Evolutionary conservation across 2,888 invertebrate genomes (phyloP).

Genomic region (Athalia rosae): DNA sequence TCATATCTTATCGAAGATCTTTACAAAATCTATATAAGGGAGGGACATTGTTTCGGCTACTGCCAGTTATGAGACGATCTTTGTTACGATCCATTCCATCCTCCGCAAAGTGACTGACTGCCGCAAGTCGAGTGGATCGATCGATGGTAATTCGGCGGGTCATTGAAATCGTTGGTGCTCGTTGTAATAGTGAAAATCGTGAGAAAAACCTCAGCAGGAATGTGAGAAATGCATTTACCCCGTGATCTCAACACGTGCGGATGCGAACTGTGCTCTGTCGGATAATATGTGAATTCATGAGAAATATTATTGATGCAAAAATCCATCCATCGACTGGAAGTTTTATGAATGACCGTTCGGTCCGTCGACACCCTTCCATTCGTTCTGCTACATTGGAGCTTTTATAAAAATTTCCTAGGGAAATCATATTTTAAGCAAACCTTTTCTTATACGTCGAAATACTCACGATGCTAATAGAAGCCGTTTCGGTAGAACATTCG

Average conservation of each 20-base stretch:
- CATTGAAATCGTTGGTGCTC: no score
- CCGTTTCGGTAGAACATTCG: slow-evolving; percentile 57
- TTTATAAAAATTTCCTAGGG: slow-evolving; percentile 21
- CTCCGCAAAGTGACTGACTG: slow-evolving; percentile 38
- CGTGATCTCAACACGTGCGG: slow-evolving; percentile 27
- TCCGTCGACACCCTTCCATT: background rate
- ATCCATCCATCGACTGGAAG: no score
- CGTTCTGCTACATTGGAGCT: background rate
- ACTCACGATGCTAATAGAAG: slow-evolving; percentile 61
- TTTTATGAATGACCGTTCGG: background rate
- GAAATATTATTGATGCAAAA: no score
- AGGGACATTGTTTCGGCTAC: slow-evolving; percentile 10
- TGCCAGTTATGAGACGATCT: slow-evolving; percentile 35
- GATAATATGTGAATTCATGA: slow-evolving; percentile 30
- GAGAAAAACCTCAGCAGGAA: no score
- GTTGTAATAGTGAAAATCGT: no score
- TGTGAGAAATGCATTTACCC: slow-evolving; percentile 25
- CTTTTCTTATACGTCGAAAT: background rate
- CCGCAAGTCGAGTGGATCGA: slow-evolving; percentile 30
- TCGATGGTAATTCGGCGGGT: background rate
- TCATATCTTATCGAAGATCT: slow-evolving; percentile 42
- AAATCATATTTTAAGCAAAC: slow-evolving; percentile 20
- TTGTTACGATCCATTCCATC: slow-evolving; percentile 33
- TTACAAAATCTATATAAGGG: slow-evolving; percentile 39
- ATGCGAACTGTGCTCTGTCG: slow-evolving; percentile 15